Base-by-base conservation (phyloP, 2,888 invertebrate species). In the Pogonocherus hispidulus region DNA sequence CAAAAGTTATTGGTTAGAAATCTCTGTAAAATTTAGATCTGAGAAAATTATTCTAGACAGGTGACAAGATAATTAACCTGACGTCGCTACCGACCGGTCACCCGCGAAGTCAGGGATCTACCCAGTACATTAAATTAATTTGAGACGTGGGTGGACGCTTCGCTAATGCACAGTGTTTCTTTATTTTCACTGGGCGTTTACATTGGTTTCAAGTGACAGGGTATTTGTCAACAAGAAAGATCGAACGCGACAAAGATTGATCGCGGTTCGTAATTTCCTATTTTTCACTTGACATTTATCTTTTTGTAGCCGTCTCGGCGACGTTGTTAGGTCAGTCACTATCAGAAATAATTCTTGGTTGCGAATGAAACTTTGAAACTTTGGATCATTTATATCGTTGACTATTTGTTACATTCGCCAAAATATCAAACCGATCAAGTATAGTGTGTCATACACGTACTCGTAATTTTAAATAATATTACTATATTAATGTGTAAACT, bases 231-330 rank as follows among this genome's bases (percentile, higher is more conserved):
- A 47, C 60, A 46, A 37, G 49, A 11, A 41, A 49, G 47, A 60
- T 60, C 47, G 60, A 47, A 60, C 16, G 49, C 47, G 60, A 60
- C 60, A 60, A 46, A 27, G 60, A 60, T 60, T 60, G 60, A 60
- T 60, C 60, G 22, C 22, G 14, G 16, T 22, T 49, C 19, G 60
- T 47, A 60, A 47, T 60, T 60, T 49, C 60, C 60, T 49, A 60
- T 47, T 47, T 60, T 60, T 37, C 37, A 55, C 37, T 55, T 55
- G 37, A 55, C 55, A 55, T 18, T 55, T 55, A 55, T 35, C 35
- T 35, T 22, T 20, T 20, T 47, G 41, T 41, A 5, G 19, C 47
- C 8, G 4, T 14, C 20, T 19, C n/a, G 2, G 18, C 8, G 3
- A 8, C 20, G 20, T 20, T 19, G 47, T 14, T 41, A 41, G 18